These are phyloP conservation scores for Nanorana parkeri DNA, from an alignment of 2,113 vertebrate genomes.

Conservation along the genomic window DNA sequence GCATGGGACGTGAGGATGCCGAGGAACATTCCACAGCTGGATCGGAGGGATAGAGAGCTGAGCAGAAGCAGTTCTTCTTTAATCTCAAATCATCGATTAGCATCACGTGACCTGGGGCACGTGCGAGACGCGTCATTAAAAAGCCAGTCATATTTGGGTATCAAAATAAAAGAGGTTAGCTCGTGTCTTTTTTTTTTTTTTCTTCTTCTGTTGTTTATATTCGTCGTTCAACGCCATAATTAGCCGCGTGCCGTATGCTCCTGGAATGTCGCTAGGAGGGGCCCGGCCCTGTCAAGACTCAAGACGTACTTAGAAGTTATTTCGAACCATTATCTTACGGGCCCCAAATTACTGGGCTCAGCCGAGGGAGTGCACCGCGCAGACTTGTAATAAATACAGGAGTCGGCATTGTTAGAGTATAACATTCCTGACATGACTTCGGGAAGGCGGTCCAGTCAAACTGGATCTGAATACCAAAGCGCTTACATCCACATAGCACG, in stretches of 20 bases:
- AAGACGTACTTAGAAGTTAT: constrained; percentile 53
- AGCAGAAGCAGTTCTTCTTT: too few species aligned
- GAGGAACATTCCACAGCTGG: too few species aligned
- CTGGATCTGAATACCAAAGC: constrained; percentile 53
- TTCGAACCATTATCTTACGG: constrained; percentile 45
- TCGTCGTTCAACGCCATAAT: constrained; percentile 53
- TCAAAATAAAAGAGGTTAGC: constrained; percentile 54
- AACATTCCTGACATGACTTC: constrained; percentile 47
- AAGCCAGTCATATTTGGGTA: constrained; percentile 54
- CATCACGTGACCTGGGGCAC: constrained; percentile 31
- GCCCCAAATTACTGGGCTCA: constrained; percentile 46
- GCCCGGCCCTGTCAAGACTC: constrained; percentile 35
- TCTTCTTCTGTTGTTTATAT: constrained; percentile 52
- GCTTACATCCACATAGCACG: constrained; percentile 44
- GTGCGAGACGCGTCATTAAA: constrained; percentile 38
- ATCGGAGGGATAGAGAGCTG: too few species aligned
- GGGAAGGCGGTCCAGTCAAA: constrained; percentile 44
- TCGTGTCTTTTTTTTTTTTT: too few species aligned
- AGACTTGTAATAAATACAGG: constrained; percentile 38
- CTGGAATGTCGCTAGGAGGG: constrained; percentile 53
- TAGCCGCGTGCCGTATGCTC: constrained; percentile 35
- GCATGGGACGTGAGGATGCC: too few species aligned
- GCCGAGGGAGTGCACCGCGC: constrained; percentile 43
- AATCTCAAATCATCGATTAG: background rate
- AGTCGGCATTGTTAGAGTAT: constrained; percentile 40